phyloP scores from a whole-genome alignment of 2,888 invertebrate genomes.

The Ophion ventricosus region DNA sequence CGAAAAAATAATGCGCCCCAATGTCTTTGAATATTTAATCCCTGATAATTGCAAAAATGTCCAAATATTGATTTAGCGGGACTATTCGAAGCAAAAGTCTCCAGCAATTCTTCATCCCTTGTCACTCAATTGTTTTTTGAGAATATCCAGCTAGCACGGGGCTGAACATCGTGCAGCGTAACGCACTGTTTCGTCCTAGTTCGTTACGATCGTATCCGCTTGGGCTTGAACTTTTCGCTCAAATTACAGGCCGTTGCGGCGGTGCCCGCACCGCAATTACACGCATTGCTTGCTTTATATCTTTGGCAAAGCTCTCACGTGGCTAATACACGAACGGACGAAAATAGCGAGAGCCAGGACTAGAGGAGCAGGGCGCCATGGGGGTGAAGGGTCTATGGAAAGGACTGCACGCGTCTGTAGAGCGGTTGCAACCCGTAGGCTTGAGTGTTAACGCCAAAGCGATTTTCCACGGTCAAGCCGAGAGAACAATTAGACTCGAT shows the following conservation, averaged over 20 bases:
- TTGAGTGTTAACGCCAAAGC: conserved; percentile 49
- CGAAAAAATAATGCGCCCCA: too few species aligned
- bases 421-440: conserved; percentile 31
- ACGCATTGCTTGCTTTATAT: conserved; percentile 49
- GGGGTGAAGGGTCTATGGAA: conserved; percentile 7
- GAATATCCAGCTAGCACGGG: too few species aligned
- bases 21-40: too few species aligned
- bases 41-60: too few species aligned
- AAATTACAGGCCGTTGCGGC: conserved; percentile 22
- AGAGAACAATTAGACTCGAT: conserved; percentile 61
- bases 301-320: conserved; percentile 36
- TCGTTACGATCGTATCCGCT: conserved; percentile 43
- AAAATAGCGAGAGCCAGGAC: not conserved
- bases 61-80: too few species aligned
- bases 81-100: too few species aligned
- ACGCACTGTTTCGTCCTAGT: too few species aligned
- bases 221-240: not conserved
- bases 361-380: too few species aligned
- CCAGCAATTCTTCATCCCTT: too few species aligned
- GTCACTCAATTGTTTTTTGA: too few species aligned
- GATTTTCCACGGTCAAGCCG: conserved; percentile 44
- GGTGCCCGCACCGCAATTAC: conserved; percentile 40
- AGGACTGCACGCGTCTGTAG: not conserved
- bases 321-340: conserved; percentile 39
- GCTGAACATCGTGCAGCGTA: conserved; percentile 68